A percentile compares a stretch with the other conserved stretches of the same genome.
These are phyloP conservation scores for Hyphantria cunea DNA, from an alignment of 1,140 invertebrate genomes.

Conservation along the genomic window DNA sequence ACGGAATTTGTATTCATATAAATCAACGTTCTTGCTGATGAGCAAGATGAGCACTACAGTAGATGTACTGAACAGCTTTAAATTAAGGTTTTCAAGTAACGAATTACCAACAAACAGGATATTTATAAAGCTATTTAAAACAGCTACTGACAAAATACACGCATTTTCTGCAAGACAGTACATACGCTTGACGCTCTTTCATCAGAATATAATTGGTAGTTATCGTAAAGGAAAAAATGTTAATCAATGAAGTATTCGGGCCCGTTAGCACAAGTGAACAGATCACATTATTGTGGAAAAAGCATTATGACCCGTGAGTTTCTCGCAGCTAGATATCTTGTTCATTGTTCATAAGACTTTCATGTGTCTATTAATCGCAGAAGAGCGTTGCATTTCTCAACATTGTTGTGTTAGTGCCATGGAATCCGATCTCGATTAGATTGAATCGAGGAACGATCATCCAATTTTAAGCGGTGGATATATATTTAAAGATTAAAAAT, in stretches of 20 bases:
- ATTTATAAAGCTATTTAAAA: not conserved
- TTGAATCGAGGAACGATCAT: too few relatives aligned
- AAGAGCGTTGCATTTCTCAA: constrained; percentile 59
- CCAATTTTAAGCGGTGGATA: too few relatives aligned
- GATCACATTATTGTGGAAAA: constrained; percentile 46
- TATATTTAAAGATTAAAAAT: too few relatives aligned
- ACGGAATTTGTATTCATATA: constrained; percentile 14
- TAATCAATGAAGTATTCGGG: constrained; percentile 21
- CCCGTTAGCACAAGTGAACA: constrained; percentile 10
- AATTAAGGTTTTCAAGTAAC: too few relatives aligned
- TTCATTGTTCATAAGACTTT: constrained; percentile 71
- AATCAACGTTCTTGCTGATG: constrained; percentile 11
- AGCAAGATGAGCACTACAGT: not conserved
- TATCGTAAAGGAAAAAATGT: constrained; percentile 18
- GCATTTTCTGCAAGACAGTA: too few relatives aligned
- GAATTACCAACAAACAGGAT: not conserved
- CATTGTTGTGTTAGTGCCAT: constrained; percentile 49
- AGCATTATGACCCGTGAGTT: constrained; percentile 48
- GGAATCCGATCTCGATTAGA: too few relatives aligned
- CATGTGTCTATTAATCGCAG: constrained; percentile 57
- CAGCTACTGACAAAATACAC: not conserved
- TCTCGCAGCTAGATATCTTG: constrained; percentile 53
- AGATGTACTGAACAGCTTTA: too few relatives aligned
- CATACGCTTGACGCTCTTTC: not conserved
- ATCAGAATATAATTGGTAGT: constrained; percentile 16